Evolutionary conservation across 2,888 invertebrate genomes (phyloP).

Genomic region (Trachelus tabidus): DNA sequence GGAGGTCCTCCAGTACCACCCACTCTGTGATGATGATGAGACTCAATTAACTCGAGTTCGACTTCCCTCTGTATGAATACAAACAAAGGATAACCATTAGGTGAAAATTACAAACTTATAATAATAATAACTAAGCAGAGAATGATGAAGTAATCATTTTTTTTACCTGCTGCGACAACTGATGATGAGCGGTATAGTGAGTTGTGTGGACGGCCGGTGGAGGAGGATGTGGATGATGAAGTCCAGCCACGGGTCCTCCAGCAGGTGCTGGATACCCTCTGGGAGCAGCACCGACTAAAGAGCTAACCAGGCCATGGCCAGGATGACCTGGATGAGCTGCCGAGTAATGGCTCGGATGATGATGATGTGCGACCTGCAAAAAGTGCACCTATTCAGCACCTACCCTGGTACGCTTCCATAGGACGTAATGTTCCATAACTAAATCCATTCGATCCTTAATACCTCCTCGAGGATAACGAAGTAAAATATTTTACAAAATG

Average conservation of each 20-base stretch:
- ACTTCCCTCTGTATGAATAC: conserved; percentile 51
- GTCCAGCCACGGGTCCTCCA: conserved; percentile 56
- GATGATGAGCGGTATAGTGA: conserved; percentile 58
- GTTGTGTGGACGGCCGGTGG: conserved; percentile 57
- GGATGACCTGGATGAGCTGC: conserved; percentile 54
- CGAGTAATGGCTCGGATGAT: conserved; percentile 56
- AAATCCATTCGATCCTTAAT: not conserved
- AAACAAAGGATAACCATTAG: not conserved
- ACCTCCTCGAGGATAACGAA: not conserved
- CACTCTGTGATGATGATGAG: conserved; percentile 62
- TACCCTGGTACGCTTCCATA: not conserved
- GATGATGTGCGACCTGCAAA: conserved; percentile 52
- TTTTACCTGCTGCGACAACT: conserved; percentile 58
- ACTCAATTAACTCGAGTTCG: conserved; percentile 58
- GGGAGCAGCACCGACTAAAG: conserved; percentile 53
- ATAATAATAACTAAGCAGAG: not conserved
- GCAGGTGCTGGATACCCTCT: conserved; percentile 58
- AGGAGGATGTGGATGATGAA: conserved; percentile 55
- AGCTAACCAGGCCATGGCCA: conserved; percentile 54
- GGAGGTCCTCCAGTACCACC: conserved; percentile 64
- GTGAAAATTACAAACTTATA: not conserved
- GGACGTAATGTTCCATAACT: not conserved
- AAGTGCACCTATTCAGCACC: not conserved
- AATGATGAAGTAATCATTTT: not conserved
- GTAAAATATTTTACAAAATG: not conserved